These are phyloP conservation scores for Manis crassicaudata DNA, from an alignment of 2,797 vertebrate species.

Conservation along the genomic window DNA sequence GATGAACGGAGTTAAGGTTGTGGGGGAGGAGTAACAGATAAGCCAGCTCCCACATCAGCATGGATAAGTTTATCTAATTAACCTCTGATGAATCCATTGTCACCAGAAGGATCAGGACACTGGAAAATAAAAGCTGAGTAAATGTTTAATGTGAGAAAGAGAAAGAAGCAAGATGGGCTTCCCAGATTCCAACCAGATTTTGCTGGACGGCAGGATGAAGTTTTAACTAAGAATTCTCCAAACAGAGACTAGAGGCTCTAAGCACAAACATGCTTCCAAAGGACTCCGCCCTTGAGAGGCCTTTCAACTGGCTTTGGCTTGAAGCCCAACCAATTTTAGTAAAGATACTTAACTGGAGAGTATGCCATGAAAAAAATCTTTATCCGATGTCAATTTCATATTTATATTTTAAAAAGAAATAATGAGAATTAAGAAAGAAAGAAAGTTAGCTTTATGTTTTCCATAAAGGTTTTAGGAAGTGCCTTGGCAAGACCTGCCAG, in stretches of 20 bases:
- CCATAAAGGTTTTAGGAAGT: not conserved
- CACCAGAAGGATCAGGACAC: not conserved
- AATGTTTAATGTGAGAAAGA: slow-evolving; percentile 23
- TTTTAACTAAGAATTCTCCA: not conserved
- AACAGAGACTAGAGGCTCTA: not conserved
- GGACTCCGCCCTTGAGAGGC: not conserved
- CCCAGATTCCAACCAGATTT: not conserved
- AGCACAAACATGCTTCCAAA: not conserved
- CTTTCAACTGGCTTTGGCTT: not conserved
- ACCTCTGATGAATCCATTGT: slow-evolving; percentile 14
- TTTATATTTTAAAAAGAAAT: not conserved
- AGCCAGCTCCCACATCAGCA: not conserved
- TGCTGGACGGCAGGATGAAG: not conserved
- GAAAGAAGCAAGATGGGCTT: not conserved
- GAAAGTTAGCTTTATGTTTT: slow-evolving; percentile 31
- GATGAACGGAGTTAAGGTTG: not conserved
- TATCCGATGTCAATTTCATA: not conserved
- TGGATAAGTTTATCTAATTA: not conserved
- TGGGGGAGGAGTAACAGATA: not conserved
- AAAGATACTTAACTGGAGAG: not conserved
- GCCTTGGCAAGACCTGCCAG: not conserved
- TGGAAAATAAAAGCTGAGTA: slow-evolving; percentile 2
- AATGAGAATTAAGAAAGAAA: not conserved
- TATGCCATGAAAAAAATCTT: not conserved
- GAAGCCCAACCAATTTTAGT: not conserved